Evolutionary conservation across 2,888 invertebrate genomes (phyloP).

Genomic region (Cheilosia grossa): DNA sequence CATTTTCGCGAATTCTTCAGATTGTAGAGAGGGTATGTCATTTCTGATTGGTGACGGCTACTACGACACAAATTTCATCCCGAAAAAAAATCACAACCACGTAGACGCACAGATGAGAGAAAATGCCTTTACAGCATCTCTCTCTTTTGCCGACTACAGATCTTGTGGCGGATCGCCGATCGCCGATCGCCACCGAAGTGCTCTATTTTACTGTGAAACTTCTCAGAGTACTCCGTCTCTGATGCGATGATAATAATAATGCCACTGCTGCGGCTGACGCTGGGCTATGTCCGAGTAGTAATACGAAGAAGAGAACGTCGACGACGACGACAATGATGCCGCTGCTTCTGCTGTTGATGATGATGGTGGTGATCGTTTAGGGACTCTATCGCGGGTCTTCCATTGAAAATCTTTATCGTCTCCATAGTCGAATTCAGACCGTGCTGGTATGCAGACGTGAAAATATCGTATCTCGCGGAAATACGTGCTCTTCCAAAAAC

Average conservation of each 20-base stretch:
- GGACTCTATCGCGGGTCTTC: constrained; percentile 75
- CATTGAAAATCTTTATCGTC: constrained; percentile 75
- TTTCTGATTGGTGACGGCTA: constrained; percentile 65
- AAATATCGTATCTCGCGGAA: constrained; percentile 74
- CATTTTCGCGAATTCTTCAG: constrained; percentile 48
- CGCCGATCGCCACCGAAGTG: background rate
- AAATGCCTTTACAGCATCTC: constrained; percentile 38
- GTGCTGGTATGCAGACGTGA: constrained; percentile 83
- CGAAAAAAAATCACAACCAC: constrained; percentile 20
- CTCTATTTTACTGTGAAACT: constrained; percentile 52
- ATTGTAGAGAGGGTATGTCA: constrained; percentile 67
- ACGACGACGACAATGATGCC: constrained; percentile 49
- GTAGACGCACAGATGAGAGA: constrained; percentile 44
- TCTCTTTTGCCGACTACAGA: constrained; percentile 42
- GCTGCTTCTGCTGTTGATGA: constrained; percentile 70
- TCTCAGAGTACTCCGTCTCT: constrained; percentile 34
- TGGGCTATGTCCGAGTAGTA: constrained; percentile 32
- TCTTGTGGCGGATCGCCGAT: constrained; percentile 20
- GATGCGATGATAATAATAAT: constrained; percentile 49
- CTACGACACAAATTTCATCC: constrained; percentile 51
- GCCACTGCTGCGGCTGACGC: constrained; percentile 46
- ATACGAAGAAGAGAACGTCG: constrained; percentile 57
- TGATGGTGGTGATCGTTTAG: constrained; percentile 71
- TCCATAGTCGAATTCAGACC: constrained; percentile 81
- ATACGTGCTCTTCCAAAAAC: constrained; percentile 35